These are phyloP conservation scores for Callimorpha dominula DNA, from an alignment of 2,888 invertebrate genomes.

Conservation along the genomic window DNA sequence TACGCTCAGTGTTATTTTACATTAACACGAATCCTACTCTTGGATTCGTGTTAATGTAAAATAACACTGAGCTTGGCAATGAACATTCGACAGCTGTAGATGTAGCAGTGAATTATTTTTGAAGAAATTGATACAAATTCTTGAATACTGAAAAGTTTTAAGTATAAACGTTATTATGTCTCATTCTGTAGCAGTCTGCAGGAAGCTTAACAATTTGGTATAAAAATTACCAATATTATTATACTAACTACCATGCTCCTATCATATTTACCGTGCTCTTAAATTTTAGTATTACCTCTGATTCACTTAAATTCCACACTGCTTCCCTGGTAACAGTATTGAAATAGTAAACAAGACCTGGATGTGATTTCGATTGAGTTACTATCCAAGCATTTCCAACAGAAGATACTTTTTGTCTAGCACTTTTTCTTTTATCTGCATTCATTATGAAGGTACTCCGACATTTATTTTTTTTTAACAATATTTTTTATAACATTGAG, in stretches of 20 bases:
- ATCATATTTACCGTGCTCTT: not conserved
- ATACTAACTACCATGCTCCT: too few species aligned
- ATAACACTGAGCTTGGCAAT: not conserved
- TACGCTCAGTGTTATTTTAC: not conserved
- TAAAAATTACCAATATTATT: too few species aligned
- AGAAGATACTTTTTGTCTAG: conserved; percentile 44
- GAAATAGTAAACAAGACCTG: conserved; percentile 70
- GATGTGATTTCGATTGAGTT: conserved; percentile 68
- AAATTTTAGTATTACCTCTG: conserved; percentile 57
- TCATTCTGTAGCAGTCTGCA: not conserved
- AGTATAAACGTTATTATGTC: not conserved
- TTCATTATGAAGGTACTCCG: conserved; percentile 22
- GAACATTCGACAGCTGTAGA: too few species aligned
- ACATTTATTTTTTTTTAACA: not conserved
- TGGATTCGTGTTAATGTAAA: not conserved
- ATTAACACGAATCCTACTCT: too few species aligned
- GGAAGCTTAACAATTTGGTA: not conserved
- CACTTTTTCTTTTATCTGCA: conserved; percentile 24
- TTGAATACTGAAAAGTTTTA: not conserved
- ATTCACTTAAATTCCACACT: conserved; percentile 71
- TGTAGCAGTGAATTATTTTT: too few species aligned
- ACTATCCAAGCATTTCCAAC: conserved; percentile 68
- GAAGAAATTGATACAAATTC: not conserved
- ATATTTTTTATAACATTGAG: not conserved
- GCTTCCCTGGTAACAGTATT: conserved; percentile 72